Evolutionary conservation across 2,113 vertebrate species (phyloP).

Genomic region (Sinocyclocheilus anophthalmus): DNA sequence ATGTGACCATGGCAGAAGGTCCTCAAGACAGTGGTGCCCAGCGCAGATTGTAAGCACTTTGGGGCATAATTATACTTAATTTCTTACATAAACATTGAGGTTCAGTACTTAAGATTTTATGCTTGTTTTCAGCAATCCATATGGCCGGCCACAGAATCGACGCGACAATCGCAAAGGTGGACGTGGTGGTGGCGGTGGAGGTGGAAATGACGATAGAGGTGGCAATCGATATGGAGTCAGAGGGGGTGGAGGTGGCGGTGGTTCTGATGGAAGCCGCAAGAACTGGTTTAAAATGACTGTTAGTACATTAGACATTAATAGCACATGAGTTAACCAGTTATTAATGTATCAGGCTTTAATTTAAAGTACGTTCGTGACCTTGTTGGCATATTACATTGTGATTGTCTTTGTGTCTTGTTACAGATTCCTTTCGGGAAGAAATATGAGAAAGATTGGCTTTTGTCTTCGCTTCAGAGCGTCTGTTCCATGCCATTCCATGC

Average conservation of each 20-base stretch:
- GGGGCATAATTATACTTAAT: background rate
- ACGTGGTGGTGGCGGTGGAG: conserved; percentile 20
- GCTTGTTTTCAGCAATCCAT: conserved; percentile 51
- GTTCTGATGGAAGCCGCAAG: conserved; percentile 42
- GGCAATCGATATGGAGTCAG: conserved; percentile 30
- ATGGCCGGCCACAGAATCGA: conserved; percentile 53
- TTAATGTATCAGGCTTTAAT: background rate
- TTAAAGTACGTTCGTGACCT: background rate
- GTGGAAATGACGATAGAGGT: conserved; percentile 26
- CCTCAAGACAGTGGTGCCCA: conserved; percentile 47
- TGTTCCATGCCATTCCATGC: conserved; percentile 73
- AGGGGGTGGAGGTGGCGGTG: background rate
- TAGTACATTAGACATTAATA: conserved; percentile 19
- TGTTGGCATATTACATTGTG: background rate
- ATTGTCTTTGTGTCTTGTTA: background rate
- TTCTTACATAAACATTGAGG: background rate
- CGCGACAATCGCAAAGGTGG: conserved; percentile 45
- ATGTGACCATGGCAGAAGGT: conserved; percentile 55
- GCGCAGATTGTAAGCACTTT: conserved; percentile 54
- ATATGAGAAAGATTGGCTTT: conserved; percentile 77
- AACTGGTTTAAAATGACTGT: conserved; percentile 61
- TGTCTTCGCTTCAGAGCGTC: conserved; percentile 67
- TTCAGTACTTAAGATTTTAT: background rate
- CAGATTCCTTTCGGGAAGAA: conserved; percentile 80
- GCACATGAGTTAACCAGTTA: background rate